Evolutionary conservation across 30 jellyfish, hydroid and myxozoan genomes (phyloP), one percentile per base, ranked within the genome.

Genomic region (Aurelia aurita complex sp. Pacific): DNA sequence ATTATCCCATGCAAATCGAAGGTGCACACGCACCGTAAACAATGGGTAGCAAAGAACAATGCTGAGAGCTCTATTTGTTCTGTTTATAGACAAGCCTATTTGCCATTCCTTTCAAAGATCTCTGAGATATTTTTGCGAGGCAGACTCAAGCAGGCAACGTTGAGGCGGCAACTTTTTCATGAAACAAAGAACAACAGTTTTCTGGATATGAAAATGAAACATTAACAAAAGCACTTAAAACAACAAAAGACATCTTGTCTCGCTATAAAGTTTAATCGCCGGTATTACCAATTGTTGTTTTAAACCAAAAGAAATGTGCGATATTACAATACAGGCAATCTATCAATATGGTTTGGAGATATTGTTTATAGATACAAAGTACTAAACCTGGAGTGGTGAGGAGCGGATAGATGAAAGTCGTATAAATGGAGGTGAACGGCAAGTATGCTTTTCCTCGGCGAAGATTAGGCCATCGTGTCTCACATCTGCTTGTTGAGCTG

Each of bases 401-500:
- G 36, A 61, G 70, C 70, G 70, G 70, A 17, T 23, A 61, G 70
- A 61, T 61, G 32, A 61, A n/a, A 61, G 70, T 61, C 36, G 70
- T 38, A 3, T 61, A 23, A 17, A 61, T 17, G 36, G 36, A 5
- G 70, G 32, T 15, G 36, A 23, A 2, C 70, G 70, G 70, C 70
- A 13, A 61, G 35, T 1, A 61, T 12, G 3, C 36, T 10, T 10
- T 61, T 61, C 70, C 36, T n/a, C 13, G 36, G 11, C 38, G 12
- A 5, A 61, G 70, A 61, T 17, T 17, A 61, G 32, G 36, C 36
- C 36, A 61, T 61, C 2, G 36, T 61, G 70, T 61, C 36, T 61
- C 36, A n/a, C 70, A 61, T 61, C 70, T 61, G 70, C 3, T 17
- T 61, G 32, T 11, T 61, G 36, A 61, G 36, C 70, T 61, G 70